phyloP scores from a whole-genome alignment of 2,888 invertebrate genomes.

The Falcaria lacertinaria region DNA sequence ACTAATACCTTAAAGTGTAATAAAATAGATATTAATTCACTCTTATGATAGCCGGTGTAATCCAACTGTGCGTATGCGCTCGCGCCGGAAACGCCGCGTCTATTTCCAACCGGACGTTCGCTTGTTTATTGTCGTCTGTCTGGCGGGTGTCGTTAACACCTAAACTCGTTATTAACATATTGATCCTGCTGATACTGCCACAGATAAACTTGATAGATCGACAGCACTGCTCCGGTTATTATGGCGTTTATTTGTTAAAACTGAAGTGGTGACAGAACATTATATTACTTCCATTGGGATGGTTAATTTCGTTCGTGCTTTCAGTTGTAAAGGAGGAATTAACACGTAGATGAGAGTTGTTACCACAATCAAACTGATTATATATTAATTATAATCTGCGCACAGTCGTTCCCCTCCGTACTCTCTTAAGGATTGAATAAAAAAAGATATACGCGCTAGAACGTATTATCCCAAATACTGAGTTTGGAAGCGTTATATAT shows the following conservation, averaged over 20 bases:
- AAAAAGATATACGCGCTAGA: too few relatives aligned
- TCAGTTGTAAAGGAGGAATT: neutral
- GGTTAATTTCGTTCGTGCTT: neutral
- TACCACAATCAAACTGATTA: too few relatives aligned
- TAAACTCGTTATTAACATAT: conserved; percentile 58
- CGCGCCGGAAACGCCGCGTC: conserved; percentile 65
- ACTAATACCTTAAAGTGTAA: neutral
- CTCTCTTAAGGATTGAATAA: too few relatives aligned
- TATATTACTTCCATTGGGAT: neutral
- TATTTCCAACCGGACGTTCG: conserved; percentile 73
- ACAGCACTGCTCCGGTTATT: neutral
- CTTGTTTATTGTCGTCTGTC: conserved; percentile 69
- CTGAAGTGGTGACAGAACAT: neutral
- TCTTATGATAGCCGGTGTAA: conserved; percentile 5
- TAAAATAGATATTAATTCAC: conserved; percentile 1
- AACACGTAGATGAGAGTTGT: too few relatives aligned
- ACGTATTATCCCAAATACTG: too few relatives aligned
- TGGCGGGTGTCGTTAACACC: conserved; percentile 64
- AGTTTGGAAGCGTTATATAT: too few relatives aligned
- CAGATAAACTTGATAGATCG: conserved; percentile 7
- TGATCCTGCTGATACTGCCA: conserved; percentile 28
- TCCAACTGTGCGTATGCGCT: conserved; percentile 24
- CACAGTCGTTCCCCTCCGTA: too few relatives aligned
- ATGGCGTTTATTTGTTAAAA: neutral
- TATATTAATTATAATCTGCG: too few relatives aligned